Percentiles rank a stretch among this genome's conserved stretches.
Conservation (phyloP, 2,113 vertebrate genomes). For the Glaucomys volans region DNA sequence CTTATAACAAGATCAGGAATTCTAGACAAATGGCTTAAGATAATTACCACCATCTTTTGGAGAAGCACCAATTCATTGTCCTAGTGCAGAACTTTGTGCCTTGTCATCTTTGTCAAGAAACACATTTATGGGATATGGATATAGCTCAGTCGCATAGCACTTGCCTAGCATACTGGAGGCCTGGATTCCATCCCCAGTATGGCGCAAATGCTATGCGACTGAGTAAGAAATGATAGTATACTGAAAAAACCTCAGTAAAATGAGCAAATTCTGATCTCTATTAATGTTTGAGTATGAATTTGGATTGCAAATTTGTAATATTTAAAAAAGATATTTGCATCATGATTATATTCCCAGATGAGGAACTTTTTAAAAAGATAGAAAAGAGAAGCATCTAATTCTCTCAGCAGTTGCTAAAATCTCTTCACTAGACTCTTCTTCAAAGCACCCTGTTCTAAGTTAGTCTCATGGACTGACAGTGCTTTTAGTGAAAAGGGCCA, state of each 20-base stretch:
- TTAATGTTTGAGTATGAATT: slow-evolving; percentile 23
- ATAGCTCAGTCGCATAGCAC: neutral
- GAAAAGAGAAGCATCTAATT: neutral
- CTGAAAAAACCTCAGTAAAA: neutral
- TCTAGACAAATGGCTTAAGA: neutral
- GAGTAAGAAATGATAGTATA: neutral
- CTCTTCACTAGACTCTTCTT: neutral
- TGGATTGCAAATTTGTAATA: slow-evolving; percentile 1
- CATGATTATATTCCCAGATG: neutral
- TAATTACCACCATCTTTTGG: neutral
- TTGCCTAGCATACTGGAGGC: neutral
- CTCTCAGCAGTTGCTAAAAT: neutral
- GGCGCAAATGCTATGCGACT: too few species aligned
- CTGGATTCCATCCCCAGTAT: neutral
- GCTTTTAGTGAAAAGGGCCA: neutral
- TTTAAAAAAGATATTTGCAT: slow-evolving; percentile 26
- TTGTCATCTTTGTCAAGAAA: neutral
- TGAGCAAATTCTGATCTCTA: neutral
- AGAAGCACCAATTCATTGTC: neutral
- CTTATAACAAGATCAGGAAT: too few species aligned
- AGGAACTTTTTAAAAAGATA: neutral
- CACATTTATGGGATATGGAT: neutral
- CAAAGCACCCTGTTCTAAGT: neutral
- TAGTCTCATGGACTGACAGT: neutral
- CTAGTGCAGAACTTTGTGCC: neutral